Evolutionary conservation across 2,113 vertebrate species (phyloP).

Genomic region (Elaphurus davidianus): DNA sequence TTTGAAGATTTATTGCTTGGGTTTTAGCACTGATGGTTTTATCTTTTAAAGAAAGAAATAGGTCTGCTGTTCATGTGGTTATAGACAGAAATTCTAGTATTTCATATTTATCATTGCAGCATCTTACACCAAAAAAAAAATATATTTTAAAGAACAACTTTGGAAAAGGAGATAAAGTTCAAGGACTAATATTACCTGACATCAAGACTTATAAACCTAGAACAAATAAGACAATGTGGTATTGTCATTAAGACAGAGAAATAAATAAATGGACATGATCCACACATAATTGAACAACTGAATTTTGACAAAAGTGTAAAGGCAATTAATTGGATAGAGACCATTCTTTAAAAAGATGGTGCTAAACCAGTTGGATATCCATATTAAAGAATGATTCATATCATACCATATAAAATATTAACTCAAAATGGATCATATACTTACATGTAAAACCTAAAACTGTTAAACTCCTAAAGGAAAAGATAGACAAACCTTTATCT

Average conservation of each 20-base stretch:
- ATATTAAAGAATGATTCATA: neutral
- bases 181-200: neutral
- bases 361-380: neutral
- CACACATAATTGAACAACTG: neutral
- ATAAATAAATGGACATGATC: neutral
- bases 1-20: conserved; percentile 12
- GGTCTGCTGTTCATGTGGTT: neutral
- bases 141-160: neutral
- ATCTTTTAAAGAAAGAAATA: conserved; percentile 22
- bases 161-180: neutral
- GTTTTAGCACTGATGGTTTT: conserved; percentile 42
- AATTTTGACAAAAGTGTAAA: neutral
- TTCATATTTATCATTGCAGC: neutral
- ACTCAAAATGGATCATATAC: neutral
- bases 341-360: neutral
- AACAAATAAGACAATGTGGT: neutral
- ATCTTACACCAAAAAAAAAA: neutral
- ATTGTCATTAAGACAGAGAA: neutral
- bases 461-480: neutral
- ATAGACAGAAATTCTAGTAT: neutral
- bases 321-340: neutral
- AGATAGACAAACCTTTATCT: neutral
- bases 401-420: neutral
- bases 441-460: neutral
- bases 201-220: neutral